These are phyloP conservation scores for Clarias laeviceps DNA, from an alignment of 2,797 vertebrate genomes.

Conservation along the genomic window DNA sequence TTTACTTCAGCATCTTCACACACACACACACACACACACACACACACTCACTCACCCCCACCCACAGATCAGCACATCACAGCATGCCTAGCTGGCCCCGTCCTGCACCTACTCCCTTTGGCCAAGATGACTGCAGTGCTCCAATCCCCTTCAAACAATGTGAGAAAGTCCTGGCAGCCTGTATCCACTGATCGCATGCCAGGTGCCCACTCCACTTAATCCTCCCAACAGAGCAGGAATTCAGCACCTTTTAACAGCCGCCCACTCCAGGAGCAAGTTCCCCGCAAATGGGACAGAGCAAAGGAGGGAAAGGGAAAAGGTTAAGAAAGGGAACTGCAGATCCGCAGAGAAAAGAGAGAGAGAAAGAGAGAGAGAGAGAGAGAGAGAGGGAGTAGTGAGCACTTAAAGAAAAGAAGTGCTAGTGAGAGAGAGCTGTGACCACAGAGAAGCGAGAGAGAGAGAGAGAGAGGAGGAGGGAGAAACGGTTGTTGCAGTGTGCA, in stretches of 20 bases:
- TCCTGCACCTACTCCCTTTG: constrained; percentile 34
- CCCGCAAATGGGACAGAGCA: constrained; percentile 9
- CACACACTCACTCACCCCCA: constrained; percentile 6
- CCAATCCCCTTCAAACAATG: constrained; percentile 49
- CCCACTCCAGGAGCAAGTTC: constrained; percentile 27
- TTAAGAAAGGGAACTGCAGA: constrained; percentile 28
- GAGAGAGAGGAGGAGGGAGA: constrained; percentile 23
- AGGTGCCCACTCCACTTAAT: constrained; percentile 58
- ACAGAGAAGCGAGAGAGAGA: constrained; percentile 18
- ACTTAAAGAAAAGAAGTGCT: constrained; percentile 37
- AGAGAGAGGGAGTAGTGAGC: constrained; percentile 21
- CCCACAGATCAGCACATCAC: constrained; percentile 44
- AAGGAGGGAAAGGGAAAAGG: constrained; percentile 18
- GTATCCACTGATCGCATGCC: constrained; percentile 50
- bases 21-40: constrained; percentile 32
- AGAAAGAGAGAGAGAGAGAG: constrained; percentile 37
- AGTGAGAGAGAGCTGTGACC: constrained; percentile 46
- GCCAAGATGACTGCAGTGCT: constrained; percentile 49
- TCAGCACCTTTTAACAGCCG: constrained; percentile 34
- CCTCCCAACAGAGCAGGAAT: constrained; percentile 49
- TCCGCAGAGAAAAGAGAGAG: constrained; percentile 25
- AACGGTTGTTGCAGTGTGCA: constrained; percentile 39
- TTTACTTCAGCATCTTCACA: constrained; percentile 32
- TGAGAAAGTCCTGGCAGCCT: constrained; percentile 39
- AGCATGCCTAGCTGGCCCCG: constrained; percentile 50